A percentile compares a stretch with the other conserved stretches of the same genome.
These are phyloP conservation scores for Novumbra hubbsi DNA, from an alignment of 2,797 vertebrate species.

Conservation along the genomic window DNA sequence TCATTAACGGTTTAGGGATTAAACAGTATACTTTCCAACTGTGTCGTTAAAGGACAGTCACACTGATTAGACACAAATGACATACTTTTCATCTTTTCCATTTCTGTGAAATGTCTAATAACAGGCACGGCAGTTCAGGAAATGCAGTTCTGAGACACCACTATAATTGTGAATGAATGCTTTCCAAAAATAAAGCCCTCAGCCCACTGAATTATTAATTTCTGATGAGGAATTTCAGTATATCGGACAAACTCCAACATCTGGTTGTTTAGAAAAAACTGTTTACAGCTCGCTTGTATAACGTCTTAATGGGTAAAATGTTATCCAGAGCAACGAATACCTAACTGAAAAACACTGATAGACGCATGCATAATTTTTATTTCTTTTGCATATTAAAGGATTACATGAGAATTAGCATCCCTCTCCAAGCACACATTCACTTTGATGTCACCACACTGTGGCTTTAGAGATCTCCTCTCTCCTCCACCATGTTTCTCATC, in stretches of 20 bases:
- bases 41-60: neutral
- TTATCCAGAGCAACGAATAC: neutral
- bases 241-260: neutral
- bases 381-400: conserved; percentile 5
- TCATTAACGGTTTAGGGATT: neutral
- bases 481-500: conserved; percentile 17
- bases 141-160: neutral
- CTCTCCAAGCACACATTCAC: conserved; percentile 26
- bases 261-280: neutral
- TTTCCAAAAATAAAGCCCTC: neutral
- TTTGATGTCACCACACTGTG: conserved; percentile 40
- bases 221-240: neutral
- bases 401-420: conserved; percentile 19
- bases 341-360: neutral
- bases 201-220: neutral
- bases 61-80: neutral
- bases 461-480: conserved; percentile 30
- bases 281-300: neutral
- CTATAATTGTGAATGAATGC: conserved; percentile 2
- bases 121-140: neutral
- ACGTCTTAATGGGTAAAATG: neutral
- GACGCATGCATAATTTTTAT: neutral
- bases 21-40: neutral
- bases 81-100: neutral
- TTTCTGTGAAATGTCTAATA: neutral